These are phyloP conservation scores for Carcina quercana DNA, from an alignment of 2,888 invertebrate species.

Conservation along the genomic window DNA sequence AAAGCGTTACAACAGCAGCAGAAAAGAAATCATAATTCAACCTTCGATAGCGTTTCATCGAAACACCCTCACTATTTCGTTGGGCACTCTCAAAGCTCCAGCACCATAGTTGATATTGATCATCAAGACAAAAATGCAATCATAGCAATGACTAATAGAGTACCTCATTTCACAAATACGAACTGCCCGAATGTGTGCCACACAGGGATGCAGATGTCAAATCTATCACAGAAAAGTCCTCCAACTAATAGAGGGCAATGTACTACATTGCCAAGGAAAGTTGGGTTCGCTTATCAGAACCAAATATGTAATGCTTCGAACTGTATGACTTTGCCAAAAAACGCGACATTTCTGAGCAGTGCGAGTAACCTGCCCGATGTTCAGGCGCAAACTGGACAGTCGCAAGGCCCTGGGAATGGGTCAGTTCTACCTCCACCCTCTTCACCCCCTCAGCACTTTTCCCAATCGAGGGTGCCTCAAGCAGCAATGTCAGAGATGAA, in stretches of 20 bases:
- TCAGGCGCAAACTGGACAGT: constrained; percentile 64
- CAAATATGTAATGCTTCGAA: constrained; percentile 63
- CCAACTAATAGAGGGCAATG: constrained; percentile 60
- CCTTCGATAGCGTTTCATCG: constrained; percentile 73
- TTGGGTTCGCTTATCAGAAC: constrained; percentile 63
- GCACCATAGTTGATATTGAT: constrained; percentile 90
- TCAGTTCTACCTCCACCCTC: constrained; percentile 45
- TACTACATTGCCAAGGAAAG: constrained; percentile 65
- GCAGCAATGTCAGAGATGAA: constrained; percentile 93
- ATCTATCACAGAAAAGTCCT: constrained; percentile 61
- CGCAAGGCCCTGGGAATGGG: constrained; percentile 56
- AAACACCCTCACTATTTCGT: constrained; percentile 88
- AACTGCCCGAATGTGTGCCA: constrained; percentile 75
- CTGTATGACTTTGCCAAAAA: constrained; percentile 77
- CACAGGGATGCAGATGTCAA: constrained; percentile 74
- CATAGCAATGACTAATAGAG: constrained; percentile 65
- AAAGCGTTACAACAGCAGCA: constrained; percentile 83
- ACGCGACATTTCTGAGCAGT: constrained; percentile 66
- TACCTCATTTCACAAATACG: constrained; percentile 62
- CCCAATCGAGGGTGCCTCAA: constrained; percentile 79
- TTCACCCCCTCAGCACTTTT: constrained; percentile 60
- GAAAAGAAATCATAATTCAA: constrained; percentile 75
- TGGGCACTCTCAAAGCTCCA: constrained; percentile 85
- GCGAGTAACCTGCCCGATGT: constrained; percentile 64
- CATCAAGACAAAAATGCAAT: constrained; percentile 79